Conservation (phyloP, 92 coral and sea anemone genomes). For the Umimayanthus chanpuru region DNA sequence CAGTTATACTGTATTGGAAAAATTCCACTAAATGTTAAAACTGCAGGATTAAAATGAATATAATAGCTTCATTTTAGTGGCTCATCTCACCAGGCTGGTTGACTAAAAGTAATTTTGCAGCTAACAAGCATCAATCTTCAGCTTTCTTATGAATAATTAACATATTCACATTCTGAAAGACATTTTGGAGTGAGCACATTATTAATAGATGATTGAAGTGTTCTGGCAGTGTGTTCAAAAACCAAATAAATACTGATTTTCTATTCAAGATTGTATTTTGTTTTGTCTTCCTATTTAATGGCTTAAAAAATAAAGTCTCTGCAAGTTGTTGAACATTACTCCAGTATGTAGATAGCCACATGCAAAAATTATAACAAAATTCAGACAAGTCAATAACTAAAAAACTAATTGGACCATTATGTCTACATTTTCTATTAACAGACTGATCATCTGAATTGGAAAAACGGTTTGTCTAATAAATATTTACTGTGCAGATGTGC, state of each 20-base stretch:
- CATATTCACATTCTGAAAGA: background rate
- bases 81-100: background rate
- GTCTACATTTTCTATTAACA: background rate
- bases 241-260: conserved; percentile 2
- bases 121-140: background rate
- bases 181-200: background rate
- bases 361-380: background rate
- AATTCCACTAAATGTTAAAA: too few relatives aligned
- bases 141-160: background rate
- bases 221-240: conserved; percentile 2
- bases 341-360: background rate
- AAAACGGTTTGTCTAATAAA: conserved; percentile 2
- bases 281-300: conserved; percentile 33
- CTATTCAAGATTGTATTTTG: conserved; percentile 4
- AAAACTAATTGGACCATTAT: conserved; percentile 1
- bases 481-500: conserved; percentile 5
- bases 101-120: background rate
- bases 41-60: background rate
- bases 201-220: background rate
- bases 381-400: background rate
- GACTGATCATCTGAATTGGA: background rate
- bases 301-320: background rate
- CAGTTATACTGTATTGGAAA: too few relatives aligned
- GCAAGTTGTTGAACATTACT: background rate
- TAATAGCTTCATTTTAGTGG: background rate